Base-by-base conservation (phyloP, 1,140 invertebrate genomes). In the Lycorma delicatula region DNA sequence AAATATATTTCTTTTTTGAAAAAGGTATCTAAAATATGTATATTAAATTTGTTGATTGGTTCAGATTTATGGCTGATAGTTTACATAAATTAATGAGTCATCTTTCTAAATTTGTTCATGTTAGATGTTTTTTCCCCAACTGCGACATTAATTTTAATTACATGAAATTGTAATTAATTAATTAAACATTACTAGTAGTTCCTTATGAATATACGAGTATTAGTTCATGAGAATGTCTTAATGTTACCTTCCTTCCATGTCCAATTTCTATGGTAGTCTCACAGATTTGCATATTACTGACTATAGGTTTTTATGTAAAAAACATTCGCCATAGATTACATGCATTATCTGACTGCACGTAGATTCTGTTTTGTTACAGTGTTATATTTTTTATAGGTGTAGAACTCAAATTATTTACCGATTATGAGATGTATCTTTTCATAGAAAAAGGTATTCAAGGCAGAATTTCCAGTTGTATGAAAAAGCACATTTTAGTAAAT, bases 181-280 rank as follows among this genome's bases (percentile, higher is more conserved):
- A n/a, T 16, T 1, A 29, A 62, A 59, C 60, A 59, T 50, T 29
- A 12, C 56, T 47, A 31, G 69, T 68, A 56, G 66, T 61, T 34
- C 48, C 67, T 29, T 69, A 66, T 36, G 66, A 63, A 5, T 67
- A 70, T 56, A 60, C 65, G 38, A 66, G 65, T 58, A 11, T 68
- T 1, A 51, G 63, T 56, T 60, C 27, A 49, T 68, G 60, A 51
- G 48, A 64, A 12, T 66, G 64, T 56, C 60, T 72, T 38, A 20
- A 69, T 46, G 65, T 72, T 46, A 60, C 53, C 57, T 74, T 20
- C 74, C 70, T 11, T 1, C 55, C 12, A 66, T 66, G 62, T 54
- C 67, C 34, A 3, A 60, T 34, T 75, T 75, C 64, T 72, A 66
- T 59, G 71, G 63, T 53, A 66, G 66, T 41, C 56, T 75, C 7